Evolutionary conservation across 2,113 vertebrate species (phyloP), one percentile per base, ranked within the genome.

Genomic region (Cygnus buccinator): DNA sequence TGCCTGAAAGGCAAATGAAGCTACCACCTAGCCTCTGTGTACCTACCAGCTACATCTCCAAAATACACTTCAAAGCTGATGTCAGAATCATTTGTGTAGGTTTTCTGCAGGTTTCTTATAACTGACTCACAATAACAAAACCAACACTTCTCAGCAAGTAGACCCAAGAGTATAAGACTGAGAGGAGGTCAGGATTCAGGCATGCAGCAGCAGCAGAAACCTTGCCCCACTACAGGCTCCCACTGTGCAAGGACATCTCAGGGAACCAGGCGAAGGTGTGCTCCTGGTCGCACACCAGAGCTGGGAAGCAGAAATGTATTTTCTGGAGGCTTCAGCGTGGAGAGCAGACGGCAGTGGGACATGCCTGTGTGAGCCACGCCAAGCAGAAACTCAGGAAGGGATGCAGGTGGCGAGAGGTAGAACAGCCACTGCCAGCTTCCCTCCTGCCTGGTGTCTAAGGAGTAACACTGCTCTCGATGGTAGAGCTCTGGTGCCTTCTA

Each of bases 401-500:
- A 25, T 50, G 48, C 48, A 23, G 48, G 48, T 23, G 48, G 22
- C 11, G 50, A 13, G 23, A 52, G 23, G 23, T 13, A 25, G 50
- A 39, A 3, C 39, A 29, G 67, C 43, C 37, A 7, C 67, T 5
- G 1, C n/a, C 48, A 11, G 63, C 72, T 41, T 4, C n/a, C 37
- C 48, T 50, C 35, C 35, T 2, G 6, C 26, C 2, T 50, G 7
- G 10, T 46, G 57, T 12, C 22, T 16, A 0, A 5, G 62, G 19
- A 72, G 26, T 2, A 3, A 13, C 2, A 3, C 2, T 23, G 48
- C 48, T 50, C 11, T 23, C 48, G 22, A 25, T 7, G 3, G 41
- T 31, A 83, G 89, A 71, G 54, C 89, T 88, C 89, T 90, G 89
- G 83, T 90, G 93, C 94, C 93, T 82, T 93, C 91, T 88, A 82